phyloP scores from a whole-genome alignment of 2,888 invertebrate species.

The Caenorhabditis angaria region DNA sequence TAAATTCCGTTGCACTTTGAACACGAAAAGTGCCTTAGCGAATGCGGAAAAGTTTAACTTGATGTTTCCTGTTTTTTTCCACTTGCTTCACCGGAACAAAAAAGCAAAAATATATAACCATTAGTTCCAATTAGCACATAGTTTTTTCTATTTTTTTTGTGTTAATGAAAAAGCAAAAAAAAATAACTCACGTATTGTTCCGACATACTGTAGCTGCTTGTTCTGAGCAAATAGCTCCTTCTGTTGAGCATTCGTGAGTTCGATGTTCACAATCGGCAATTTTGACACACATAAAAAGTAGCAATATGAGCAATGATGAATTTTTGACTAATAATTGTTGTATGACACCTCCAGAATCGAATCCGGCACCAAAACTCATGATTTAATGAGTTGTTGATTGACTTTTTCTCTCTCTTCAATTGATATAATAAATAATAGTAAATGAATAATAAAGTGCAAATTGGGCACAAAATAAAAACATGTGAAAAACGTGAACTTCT shows the following conservation, averaged over 20 bases:
- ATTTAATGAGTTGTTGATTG: not conserved
- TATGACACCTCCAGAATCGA: not conserved
- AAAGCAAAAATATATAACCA: not conserved
- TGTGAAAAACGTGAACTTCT: conserved; percentile 19
- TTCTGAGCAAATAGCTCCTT: conserved; percentile 63
- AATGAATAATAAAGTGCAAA: conserved; percentile 23
- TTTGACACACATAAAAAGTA: not conserved
- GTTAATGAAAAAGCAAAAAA: not conserved
- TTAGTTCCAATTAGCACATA: not conserved
- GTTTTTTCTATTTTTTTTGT: not conserved
- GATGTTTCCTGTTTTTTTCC: too few species aligned
- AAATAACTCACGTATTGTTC: conserved; percentile 67
- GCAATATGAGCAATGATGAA: not conserved
- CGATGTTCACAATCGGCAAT: conserved; percentile 33
- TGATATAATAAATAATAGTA: not conserved
- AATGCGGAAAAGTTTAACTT: too few species aligned
- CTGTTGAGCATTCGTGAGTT: conserved; percentile 38
- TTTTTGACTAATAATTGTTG: not conserved
- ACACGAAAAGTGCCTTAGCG: too few species aligned
- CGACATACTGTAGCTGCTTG: conserved; percentile 66
- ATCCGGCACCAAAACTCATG: not conserved
- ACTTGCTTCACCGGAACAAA: not conserved
- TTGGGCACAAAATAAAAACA: conserved; percentile 25
- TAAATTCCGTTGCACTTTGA: not conserved
- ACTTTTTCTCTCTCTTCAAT: not conserved